Evolutionary conservation across 2,113 vertebrate genomes (phyloP).

Genomic region (Phainopepla nitens): DNA sequence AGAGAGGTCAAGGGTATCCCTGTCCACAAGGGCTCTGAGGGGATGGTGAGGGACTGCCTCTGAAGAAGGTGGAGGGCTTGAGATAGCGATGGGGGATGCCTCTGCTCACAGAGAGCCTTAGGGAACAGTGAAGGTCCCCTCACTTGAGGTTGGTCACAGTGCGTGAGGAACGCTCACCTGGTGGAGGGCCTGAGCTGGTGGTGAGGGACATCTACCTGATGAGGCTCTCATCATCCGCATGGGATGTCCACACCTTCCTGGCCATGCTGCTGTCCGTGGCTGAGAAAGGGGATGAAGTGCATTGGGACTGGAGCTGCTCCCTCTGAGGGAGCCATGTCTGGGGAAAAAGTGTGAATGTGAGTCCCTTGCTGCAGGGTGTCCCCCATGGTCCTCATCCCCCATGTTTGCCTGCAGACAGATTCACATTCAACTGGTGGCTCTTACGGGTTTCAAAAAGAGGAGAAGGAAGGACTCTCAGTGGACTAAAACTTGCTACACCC

Average conservation of each 20-base stretch:
- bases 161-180: neutral
- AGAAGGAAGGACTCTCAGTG: neutral
- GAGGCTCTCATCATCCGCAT: accelerated
- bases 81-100: accelerated
- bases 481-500: neutral
- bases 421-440: neutral
- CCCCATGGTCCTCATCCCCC: accelerated
- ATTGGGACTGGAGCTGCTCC: neutral
- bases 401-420: neutral
- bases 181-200: accelerated
- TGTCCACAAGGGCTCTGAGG: too few species aligned
- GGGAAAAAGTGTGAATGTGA: neutral
- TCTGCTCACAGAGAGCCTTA: neutral
- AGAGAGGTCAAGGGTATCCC: accelerated
- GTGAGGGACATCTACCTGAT: neutral
- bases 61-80: neutral
- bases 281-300: neutral
- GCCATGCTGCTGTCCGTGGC: accelerated
- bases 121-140: neutral
- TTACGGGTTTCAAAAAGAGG: neutral
- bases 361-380: accelerated
- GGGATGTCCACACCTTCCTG: accelerated
- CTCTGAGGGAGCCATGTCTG: accelerated
- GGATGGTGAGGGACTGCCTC: neutral
- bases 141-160: accelerated